phyloP scores from a whole-genome alignment of 2,797 vertebrate species.

The Zalophus californianus region DNA sequence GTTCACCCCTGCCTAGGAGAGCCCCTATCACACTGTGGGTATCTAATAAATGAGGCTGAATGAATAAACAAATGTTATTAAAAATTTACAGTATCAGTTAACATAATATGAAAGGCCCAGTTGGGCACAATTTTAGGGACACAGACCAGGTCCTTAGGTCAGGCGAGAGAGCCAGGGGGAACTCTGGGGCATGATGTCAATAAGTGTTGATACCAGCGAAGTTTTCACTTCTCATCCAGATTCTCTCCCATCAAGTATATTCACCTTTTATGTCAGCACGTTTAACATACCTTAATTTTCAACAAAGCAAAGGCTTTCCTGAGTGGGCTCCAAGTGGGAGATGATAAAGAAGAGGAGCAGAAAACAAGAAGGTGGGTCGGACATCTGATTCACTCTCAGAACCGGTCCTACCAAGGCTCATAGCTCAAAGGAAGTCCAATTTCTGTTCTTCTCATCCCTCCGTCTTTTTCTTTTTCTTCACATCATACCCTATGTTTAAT shows the following conservation, averaged over 20 bases:
- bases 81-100: not conserved
- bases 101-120: not conserved
- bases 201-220: not conserved
- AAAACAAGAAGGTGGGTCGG: not conserved
- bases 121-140: not conserved
- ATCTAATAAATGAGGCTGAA: not conserved
- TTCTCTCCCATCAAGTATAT: not conserved
- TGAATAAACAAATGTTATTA: not conserved
- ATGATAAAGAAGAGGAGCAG: not conserved
- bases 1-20: not conserved
- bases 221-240: slow-evolving; percentile 27
- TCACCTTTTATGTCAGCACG: slow-evolving; percentile 32
- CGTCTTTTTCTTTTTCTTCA: not conserved
- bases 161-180: not conserved
- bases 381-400: not conserved
- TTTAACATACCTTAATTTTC: slow-evolving; percentile 30
- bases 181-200: not conserved
- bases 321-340: not conserved
- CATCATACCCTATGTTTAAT: not conserved
- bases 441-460: not conserved
- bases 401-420: not conserved
- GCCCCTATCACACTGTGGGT: not conserved
- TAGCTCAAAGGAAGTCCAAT: not conserved
- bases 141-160: not conserved
- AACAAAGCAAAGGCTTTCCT: not conserved